A percentile compares a stretch with the other conserved stretches of the same genome.
Conservation (phyloP, 1,140 invertebrate genomes). For the Pemphigus obesinymphae region DNA sequence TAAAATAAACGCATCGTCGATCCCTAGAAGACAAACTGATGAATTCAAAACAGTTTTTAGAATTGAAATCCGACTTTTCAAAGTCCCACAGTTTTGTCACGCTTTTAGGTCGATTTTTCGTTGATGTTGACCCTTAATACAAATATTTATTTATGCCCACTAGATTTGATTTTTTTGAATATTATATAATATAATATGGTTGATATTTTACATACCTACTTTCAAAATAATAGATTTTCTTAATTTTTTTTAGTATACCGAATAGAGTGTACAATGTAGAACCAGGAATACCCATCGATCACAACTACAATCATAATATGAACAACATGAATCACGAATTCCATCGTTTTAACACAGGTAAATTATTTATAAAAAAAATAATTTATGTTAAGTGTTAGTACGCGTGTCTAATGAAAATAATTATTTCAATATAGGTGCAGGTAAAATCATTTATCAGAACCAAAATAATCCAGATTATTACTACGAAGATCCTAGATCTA, state of each 20-base stretch:
- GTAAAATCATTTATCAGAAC: constrained; percentile 11
- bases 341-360: constrained; percentile 17
- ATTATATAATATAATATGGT: background rate
- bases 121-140: too few species aligned
- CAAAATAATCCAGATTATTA: constrained; percentile 36
- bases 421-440: background rate
- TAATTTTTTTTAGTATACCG: constrained; percentile 1
- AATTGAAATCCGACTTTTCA: too few species aligned
- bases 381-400: background rate
- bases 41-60: too few species aligned
- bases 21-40: too few species aligned
- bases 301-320: background rate
- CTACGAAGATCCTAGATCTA: constrained; percentile 17
- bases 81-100: too few species aligned
- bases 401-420: background rate
- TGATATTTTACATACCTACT: background rate
- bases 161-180: background rate
- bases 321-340: constrained; percentile 34
- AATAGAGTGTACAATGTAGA: constrained; percentile 3
- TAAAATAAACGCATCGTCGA: too few species aligned
- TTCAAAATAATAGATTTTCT: background rate
- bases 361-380: background rate
- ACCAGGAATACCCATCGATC: background rate
- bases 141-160: background rate
- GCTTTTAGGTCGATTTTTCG: too few species aligned